phyloP scores from a whole-genome alignment of 2,797 vertebrate genomes.

The Gymnocypris eckloni region DNA sequence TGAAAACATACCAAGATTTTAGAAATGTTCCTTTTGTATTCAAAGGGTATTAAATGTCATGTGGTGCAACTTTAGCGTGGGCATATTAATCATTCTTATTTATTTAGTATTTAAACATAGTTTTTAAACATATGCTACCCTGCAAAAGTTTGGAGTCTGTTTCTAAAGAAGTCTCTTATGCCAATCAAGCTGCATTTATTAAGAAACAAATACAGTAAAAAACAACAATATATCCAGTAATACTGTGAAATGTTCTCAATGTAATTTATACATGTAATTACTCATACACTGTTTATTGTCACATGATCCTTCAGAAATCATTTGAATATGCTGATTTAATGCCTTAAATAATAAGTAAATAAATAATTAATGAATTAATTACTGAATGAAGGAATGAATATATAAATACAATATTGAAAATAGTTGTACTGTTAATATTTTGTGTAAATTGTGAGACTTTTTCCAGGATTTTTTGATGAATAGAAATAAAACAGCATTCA shows the following conservation, averaged over 20 bases:
- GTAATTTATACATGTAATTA: neutral
- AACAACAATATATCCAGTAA: neutral
- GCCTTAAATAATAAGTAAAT: neutral
- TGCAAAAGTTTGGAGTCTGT: neutral
- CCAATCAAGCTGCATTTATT: neutral
- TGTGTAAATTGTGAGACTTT: neutral
- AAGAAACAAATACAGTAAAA: neutral
- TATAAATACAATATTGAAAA: neutral
- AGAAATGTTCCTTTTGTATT: neutral
- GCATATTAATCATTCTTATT: neutral
- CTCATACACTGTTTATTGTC: neutral
- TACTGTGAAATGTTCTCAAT: neutral
- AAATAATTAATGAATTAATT: too few relatives aligned
- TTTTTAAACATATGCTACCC: neutral
- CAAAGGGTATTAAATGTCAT: neutral
- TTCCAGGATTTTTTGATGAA: neutral
- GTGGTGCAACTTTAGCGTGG: neutral
- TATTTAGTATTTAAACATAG: neutral
- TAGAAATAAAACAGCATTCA: neutral
- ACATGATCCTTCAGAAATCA: neutral
- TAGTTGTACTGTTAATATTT: neutral
- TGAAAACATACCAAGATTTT: neutral
- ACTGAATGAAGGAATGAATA: too few relatives aligned
- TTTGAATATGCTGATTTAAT: neutral
- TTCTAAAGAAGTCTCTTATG: neutral